A percentile compares a stretch with the other conserved stretches of the same genome.
phyloP scores from a whole-genome alignment of 1,140 invertebrate species.

The Rhagoletis pomonella region DNA sequence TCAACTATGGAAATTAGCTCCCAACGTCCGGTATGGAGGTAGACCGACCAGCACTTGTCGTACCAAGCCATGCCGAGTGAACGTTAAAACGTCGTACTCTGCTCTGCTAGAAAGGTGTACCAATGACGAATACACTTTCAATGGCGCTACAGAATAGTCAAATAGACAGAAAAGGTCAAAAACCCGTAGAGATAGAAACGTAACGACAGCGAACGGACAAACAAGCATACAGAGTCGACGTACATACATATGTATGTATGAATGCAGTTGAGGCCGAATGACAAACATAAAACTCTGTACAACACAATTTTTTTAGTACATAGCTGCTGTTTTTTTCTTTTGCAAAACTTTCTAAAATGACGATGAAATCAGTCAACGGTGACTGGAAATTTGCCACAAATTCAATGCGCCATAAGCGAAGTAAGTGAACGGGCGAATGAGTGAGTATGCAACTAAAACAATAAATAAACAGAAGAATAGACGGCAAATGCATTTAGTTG shows the following conservation, averaged over 20 bases:
- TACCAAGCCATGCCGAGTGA: neutral
- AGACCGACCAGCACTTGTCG: neutral
- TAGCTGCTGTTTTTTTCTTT: neutral
- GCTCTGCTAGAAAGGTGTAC: no score
- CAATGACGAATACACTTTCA: neutral
- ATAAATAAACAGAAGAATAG: neutral
- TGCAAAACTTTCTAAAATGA: constrained; percentile 30
- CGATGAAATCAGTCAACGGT: constrained; percentile 17
- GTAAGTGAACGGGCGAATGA: neutral
- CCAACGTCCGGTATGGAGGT: neutral
- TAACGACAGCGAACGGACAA: neutral
- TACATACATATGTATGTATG: neutral
- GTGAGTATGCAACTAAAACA: neutral
- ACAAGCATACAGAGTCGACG: neutral
- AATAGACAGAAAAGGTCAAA: constrained; percentile 23
- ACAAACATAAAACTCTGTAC: no score
- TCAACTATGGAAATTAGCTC: neutral
- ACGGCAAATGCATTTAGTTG: neutral
- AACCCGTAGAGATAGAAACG: neutral
- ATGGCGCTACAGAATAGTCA: constrained; percentile 10
- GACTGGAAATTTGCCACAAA: neutral
- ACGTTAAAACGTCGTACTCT: no score
- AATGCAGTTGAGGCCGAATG: no score
- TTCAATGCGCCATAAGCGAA: neutral
- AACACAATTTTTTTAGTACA: no score